Conservation (phyloP, 2,113 vertebrate species). For the Syngnathus scovelli region DNA sequence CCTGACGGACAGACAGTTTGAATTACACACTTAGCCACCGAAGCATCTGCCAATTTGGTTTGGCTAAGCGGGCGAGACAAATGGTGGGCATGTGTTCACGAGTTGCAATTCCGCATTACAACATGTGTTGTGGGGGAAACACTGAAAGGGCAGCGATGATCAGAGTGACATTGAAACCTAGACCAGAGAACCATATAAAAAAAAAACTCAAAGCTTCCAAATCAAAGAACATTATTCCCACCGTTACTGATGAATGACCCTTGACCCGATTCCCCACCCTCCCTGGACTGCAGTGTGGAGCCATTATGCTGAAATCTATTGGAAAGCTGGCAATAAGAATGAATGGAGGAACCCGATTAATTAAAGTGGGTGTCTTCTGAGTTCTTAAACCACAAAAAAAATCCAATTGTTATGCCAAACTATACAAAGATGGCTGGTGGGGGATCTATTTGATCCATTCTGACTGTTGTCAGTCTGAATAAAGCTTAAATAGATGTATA, state of each 20-base stretch:
- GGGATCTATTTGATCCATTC: background rate
- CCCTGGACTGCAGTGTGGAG: constrained; percentile 2
- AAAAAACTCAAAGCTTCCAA: background rate
- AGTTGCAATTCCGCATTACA: background rate
- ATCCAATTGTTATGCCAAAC: constrained; percentile 44
- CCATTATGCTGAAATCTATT: constrained; percentile 38
- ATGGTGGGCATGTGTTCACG: background rate
- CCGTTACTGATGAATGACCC: constrained; percentile 37
- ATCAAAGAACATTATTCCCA: constrained; percentile 14
- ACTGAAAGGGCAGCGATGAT: background rate
- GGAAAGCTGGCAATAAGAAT: constrained; percentile 60
- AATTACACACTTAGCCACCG: background rate
- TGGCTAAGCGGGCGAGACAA: background rate
- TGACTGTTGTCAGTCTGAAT: background rate
- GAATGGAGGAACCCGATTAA: constrained; percentile 59
- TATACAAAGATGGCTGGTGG: constrained; percentile 26
- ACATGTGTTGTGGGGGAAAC: background rate
- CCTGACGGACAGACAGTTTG: constrained; percentile 21
- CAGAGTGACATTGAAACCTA: constrained; percentile 13
- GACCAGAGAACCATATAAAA: background rate
- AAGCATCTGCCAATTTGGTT: background rate
- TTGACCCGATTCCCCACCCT: constrained; percentile 6
- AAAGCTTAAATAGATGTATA: background rate
- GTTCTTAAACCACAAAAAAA: constrained; percentile 51
- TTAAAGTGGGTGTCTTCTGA: constrained; percentile 53